phyloP scores from a whole-genome alignment of 2,888 invertebrate species.

The Aspidiotus destructor region DNA sequence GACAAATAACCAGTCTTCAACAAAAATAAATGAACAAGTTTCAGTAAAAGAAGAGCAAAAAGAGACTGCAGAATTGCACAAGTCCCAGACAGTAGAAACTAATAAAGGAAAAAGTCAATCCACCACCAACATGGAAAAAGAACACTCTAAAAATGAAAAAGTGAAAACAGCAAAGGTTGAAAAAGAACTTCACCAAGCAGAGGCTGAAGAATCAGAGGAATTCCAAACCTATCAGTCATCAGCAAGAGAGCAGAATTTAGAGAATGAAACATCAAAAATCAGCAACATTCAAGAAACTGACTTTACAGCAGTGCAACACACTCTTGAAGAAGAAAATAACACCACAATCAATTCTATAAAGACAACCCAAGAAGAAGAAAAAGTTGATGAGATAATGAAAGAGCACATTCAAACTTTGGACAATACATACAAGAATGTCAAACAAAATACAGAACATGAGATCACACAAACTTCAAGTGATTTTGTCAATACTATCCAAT shows the following conservation, averaged over 20 bases:
- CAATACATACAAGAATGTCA: neutral
- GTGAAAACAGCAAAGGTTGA: neutral
- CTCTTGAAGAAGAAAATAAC: neutral
- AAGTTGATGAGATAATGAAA: neutral
- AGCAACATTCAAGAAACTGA: neutral
- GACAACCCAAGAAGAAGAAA: neutral
- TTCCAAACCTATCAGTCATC: too few relatives aligned
- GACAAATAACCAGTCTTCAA: too few relatives aligned
- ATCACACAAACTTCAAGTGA: neutral
- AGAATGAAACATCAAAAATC: neutral
- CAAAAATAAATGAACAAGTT: too few relatives aligned
- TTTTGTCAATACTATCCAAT: neutral
- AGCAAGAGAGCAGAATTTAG: neutral
- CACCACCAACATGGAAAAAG: too few relatives aligned
- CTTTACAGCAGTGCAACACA: neutral
- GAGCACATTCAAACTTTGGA: neutral
- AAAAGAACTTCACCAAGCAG: too few relatives aligned
- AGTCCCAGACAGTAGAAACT: neutral
- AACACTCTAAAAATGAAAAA: neutral
- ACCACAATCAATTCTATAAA: neutral
- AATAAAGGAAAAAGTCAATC: too few relatives aligned
- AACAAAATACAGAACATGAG: neutral
- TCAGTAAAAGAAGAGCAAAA: neutral
- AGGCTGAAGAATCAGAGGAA: neutral
- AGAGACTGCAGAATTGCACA: neutral